Percentiles rank a stretch among this genome's conserved stretches.
phyloP scores from a whole-genome alignment of 2,113 vertebrate species.

The Toxotes jaculatrix region DNA sequence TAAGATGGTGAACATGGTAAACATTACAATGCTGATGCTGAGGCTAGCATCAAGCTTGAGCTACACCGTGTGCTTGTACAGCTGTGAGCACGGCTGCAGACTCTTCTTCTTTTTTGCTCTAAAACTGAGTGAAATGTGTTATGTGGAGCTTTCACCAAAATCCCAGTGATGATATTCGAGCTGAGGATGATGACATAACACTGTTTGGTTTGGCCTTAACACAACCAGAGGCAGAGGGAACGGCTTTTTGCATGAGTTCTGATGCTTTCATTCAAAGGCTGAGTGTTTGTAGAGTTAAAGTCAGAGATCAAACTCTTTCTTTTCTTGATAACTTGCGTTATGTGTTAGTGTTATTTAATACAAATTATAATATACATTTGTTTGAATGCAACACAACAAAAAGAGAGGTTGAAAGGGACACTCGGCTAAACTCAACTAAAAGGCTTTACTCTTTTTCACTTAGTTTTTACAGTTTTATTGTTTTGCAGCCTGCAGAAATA shows the following conservation, averaged over 20 bases:
- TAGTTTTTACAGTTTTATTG: neutral
- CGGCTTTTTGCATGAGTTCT: neutral
- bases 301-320: neutral
- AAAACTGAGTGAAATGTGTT: slow-evolving; percentile 4
- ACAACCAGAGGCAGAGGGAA: neutral
- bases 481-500: slow-evolving; percentile 4
- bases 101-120: neutral
- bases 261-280: slow-evolving; percentile 14
- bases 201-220: slow-evolving; percentile 37
- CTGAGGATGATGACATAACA: slow-evolving; percentile 23
- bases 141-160: slow-evolving; percentile 24
- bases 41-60: neutral
- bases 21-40: too few species aligned
- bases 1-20: too few species aligned
- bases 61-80: neutral
- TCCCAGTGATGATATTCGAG: slow-evolving; percentile 10
- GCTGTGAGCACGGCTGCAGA: neutral
- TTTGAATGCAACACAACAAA: neutral
- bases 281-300: slow-evolving; percentile 1
- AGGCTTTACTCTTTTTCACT: neutral
- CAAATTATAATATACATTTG: neutral
- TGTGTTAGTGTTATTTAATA: neutral
- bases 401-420: neutral
- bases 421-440: neutral
- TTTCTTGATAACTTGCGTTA: neutral